phyloP scores from a whole-genome alignment of 35 echinoderm and acorn worm genomes.

The Lytechinus pictus region DNA sequence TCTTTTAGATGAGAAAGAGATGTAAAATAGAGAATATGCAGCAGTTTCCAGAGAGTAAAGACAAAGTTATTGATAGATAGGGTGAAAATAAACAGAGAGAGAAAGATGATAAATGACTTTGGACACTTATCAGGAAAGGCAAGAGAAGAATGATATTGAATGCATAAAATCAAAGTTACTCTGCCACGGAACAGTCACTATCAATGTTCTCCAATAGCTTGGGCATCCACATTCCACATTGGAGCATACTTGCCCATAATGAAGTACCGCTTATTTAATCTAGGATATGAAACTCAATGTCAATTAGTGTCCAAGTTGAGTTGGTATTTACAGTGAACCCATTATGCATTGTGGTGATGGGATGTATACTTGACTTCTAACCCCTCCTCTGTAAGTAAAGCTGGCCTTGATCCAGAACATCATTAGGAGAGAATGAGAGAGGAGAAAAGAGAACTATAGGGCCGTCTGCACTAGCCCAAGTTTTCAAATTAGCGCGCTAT shows the following conservation, averaged over 20 bases:
- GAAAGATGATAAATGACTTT: too few relatives aligned
- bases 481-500: too few relatives aligned
- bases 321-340: conserved; percentile 1
- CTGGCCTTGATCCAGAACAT: conserved; percentile 16
- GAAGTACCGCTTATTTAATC: not conserved
- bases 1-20: too few relatives aligned
- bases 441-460: not conserved
- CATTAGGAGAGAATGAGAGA: not conserved
- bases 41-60: too few relatives aligned
- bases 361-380: not conserved
- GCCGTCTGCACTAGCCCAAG: too few relatives aligned
- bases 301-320: not conserved
- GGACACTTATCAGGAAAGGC: too few relatives aligned
- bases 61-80: too few relatives aligned
- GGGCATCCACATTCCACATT: not conserved
- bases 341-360: not conserved
- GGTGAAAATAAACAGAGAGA: too few relatives aligned
- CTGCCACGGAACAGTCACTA: not conserved
- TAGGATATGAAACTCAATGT: not conserved
- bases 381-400: not conserved
- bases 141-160: too few relatives aligned
- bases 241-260: not conserved
- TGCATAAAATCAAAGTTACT: too few relatives aligned
- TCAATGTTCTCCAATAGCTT: not conserved
- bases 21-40: too few relatives aligned